A percentile compares a stretch with the other conserved stretches of the same genome.
Conservation (phyloP, 2,888 invertebrate species). For the Cryptocheilus praepositus region DNA sequence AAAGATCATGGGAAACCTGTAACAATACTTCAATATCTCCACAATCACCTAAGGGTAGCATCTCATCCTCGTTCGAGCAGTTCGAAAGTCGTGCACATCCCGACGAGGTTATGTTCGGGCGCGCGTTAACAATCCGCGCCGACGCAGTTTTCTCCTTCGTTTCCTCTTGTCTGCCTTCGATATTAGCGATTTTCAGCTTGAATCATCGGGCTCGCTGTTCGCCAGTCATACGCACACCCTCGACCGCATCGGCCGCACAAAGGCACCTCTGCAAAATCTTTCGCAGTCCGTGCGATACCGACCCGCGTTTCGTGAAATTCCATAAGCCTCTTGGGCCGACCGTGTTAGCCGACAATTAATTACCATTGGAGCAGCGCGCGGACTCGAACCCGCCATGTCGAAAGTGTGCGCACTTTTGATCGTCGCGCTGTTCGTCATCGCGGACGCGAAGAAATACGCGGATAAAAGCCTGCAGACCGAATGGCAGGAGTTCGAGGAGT, state of each 20-base stretch:
- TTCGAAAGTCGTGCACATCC: too few relatives aligned
- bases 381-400: conserved; percentile 16
- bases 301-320: too few relatives aligned
- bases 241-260: neutral
- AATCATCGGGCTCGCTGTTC: conserved; percentile 23
- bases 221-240: conserved; percentile 4
- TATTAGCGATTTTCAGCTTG: conserved; percentile 23
- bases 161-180: neutral
- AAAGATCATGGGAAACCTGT: too few relatives aligned
- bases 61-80: too few relatives aligned
- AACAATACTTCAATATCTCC: too few relatives aligned
- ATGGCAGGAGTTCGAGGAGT: conserved; percentile 53
- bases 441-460: conserved; percentile 34
- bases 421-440: conserved; percentile 26
- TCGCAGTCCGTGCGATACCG: too few relatives aligned
- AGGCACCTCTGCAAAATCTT: too few relatives aligned
- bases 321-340: conserved; percentile 4
- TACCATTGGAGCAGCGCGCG: neutral
- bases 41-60: too few relatives aligned
- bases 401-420: conserved; percentile 33
- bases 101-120: too few relatives aligned
- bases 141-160: too few relatives aligned
- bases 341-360: too few relatives aligned
- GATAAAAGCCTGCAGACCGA: conserved; percentile 12
- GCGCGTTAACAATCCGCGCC: too few relatives aligned